These are phyloP conservation scores for Noctua janthe DNA, from an alignment of 2,888 invertebrate species.

Conservation along the genomic window DNA sequence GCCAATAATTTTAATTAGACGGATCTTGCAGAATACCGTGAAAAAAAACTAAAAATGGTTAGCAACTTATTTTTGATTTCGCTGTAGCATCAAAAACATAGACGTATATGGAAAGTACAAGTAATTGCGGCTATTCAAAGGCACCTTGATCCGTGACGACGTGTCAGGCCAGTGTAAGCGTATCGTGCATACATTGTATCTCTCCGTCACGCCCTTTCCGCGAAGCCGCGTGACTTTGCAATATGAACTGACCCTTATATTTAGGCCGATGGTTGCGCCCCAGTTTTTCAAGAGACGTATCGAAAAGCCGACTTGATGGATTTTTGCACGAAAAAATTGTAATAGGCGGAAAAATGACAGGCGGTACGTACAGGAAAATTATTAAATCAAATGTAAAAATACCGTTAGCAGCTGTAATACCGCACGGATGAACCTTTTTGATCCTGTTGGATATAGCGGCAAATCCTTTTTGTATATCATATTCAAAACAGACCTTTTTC, in stretches of 20 bases:
- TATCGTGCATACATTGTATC: constrained; percentile 56
- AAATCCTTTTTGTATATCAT: constrained; percentile 27
- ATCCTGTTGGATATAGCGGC: constrained; percentile 18
- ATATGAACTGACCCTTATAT: constrained; percentile 71
- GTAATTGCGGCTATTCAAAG: constrained; percentile 23
- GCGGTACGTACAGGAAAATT: constrained; percentile 9
- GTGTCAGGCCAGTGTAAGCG: constrained; percentile 34
- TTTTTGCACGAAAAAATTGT: constrained; percentile 54
- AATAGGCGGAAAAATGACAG: constrained; percentile 15
- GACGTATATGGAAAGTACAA: background rate
- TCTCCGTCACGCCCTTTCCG: constrained; percentile 61
- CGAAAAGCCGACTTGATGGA: constrained; percentile 54
- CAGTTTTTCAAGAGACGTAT: constrained; percentile 67
- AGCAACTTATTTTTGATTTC: background rate
- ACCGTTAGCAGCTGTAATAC: constrained; percentile 15
- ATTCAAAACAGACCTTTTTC: constrained; percentile 31
- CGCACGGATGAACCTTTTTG: constrained; percentile 31
- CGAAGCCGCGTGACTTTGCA: constrained; percentile 68
- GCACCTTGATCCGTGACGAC: constrained; percentile 48
- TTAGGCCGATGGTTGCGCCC: constrained; percentile 65
- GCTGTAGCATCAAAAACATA: background rate
- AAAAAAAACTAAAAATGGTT: background rate
- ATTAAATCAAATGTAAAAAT: constrained; percentile 27
- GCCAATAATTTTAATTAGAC: background rate
- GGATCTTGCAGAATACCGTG: background rate